Evolutionary conservation across 2,113 vertebrate species (phyloP).

Genomic region (Eleginops maclovinus): DNA sequence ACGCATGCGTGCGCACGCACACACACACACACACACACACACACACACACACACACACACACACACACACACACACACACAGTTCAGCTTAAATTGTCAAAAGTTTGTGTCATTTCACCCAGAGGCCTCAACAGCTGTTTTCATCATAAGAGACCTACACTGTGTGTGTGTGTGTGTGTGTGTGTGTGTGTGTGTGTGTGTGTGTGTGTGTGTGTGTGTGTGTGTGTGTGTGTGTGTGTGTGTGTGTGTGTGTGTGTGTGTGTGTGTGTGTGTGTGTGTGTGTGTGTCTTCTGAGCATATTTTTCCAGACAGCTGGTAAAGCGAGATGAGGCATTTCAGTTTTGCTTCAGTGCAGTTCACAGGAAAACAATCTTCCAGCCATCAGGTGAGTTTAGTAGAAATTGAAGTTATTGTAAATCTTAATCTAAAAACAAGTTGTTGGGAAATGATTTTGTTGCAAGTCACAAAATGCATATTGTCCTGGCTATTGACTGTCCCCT

Average conservation of each 20-base stretch:
- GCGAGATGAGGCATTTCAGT: background rate
- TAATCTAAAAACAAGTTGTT: background rate
- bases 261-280: background rate
- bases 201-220: slow-evolving; percentile 6
- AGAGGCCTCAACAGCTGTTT: slow-evolving; percentile 53
- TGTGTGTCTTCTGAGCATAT: slow-evolving; percentile 18
- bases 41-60: no score
- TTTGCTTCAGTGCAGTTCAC: background rate
- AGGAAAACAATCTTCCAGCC: background rate
- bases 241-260: background rate
- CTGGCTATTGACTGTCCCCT: no score
- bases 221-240: slow-evolving; percentile 3
- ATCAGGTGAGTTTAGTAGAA: background rate
- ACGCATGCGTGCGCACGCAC: background rate
- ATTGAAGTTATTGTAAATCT: background rate
- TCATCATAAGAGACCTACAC: slow-evolving; percentile 31
- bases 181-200: no score
- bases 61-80: background rate
- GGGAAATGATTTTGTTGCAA: background rate
- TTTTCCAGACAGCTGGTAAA: slow-evolving; percentile 44
- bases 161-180: no score
- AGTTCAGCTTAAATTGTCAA: slow-evolving; percentile 17
- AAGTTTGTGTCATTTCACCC: slow-evolving; percentile 19
- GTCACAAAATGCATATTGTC: no score
- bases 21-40: background rate